Base-by-base conservation (phyloP, 2,888 invertebrate genomes). In the Polymixis flavicincta region DNA sequence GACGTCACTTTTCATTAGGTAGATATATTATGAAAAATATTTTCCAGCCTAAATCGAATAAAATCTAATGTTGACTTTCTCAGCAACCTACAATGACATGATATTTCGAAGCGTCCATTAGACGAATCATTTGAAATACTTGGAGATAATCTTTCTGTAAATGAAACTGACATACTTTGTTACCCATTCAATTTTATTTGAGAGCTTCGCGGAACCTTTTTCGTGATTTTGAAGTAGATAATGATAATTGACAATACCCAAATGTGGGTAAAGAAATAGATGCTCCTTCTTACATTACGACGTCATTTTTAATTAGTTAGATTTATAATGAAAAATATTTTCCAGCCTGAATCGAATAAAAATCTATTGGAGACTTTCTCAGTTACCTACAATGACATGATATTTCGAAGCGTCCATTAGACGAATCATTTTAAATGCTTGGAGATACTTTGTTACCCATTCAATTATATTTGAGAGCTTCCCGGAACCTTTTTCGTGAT, bases 1-100 rank as follows among this genome's bases (percentile, higher is more conserved):
- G 7, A 50, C 14, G 32, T 37, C 37, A 76, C 0, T 61, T 59
- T 57, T 45, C 55, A 66, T 76, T 45, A 72, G 7, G 7, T 9
- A 32, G 9, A 11, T 13, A 25, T 13, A 45, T 32, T 59, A 25
- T 14, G n/a, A 71, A 71, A 71, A 32, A 48, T 57, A 19, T 28
- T 19, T 28, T 59, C 59, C 25, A 4, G 59, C 42, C 8, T 45
- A 42, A 13, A 54, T 52, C 32, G 7, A 64, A 50, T 74, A n/a
- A 57, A 50, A 55, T 48, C 25, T 14, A 28, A 32, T 50, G 19
- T n/a, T 32, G 19, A 42, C 7, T 66, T n/a, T 55, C 32, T 66
- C 7, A 4, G 32, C 32, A 32, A n/a, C 32, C 32, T 19, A 22
- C 11, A 55, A 2, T 57, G 14, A 2, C 22, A 17, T 63, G 19